phyloP scores from a whole-genome alignment of 2,113 vertebrate genomes.

The Octodon degus region DNA sequence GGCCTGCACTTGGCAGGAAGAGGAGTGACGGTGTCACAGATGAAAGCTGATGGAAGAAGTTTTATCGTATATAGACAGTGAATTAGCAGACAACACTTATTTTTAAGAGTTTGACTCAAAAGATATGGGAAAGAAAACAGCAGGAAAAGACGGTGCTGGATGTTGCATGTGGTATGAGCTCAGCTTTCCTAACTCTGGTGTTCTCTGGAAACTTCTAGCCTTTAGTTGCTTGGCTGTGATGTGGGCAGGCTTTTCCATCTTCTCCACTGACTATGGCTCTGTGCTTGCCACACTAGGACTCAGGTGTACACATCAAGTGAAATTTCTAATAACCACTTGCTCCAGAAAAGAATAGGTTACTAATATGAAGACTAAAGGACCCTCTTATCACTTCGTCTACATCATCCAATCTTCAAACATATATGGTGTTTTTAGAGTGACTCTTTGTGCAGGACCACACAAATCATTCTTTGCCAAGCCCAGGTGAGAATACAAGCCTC shows the following conservation, averaged over 20 bases:
- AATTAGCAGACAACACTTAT: background rate
- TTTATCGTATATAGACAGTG: background rate
- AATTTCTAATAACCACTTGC: background rate
- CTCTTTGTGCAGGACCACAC: background rate
- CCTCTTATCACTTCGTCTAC: background rate
- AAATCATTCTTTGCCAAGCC: background rate
- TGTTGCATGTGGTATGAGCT: background rate
- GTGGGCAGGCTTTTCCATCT: background rate
- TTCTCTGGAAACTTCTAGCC: background rate
- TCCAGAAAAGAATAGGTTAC: background rate
- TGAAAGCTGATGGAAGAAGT: background rate
- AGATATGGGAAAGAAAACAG: background rate
- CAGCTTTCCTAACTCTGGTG: background rate
- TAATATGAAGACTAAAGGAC: background rate
- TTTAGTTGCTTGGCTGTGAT: background rate
- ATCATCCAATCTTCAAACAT: background rate
- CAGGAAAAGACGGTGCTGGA: background rate
- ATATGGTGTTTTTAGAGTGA: background rate
- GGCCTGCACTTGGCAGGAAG: background rate
- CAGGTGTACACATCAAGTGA: background rate
- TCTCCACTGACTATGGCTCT: background rate
- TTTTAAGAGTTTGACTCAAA: slow-evolving; percentile 40
- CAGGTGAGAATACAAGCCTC: background rate
- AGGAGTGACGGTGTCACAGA: background rate
- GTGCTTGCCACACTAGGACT: background rate